Evolutionary conservation across 2,113 vertebrate genomes (phyloP).

Genomic region (Sander lucioperca): DNA sequence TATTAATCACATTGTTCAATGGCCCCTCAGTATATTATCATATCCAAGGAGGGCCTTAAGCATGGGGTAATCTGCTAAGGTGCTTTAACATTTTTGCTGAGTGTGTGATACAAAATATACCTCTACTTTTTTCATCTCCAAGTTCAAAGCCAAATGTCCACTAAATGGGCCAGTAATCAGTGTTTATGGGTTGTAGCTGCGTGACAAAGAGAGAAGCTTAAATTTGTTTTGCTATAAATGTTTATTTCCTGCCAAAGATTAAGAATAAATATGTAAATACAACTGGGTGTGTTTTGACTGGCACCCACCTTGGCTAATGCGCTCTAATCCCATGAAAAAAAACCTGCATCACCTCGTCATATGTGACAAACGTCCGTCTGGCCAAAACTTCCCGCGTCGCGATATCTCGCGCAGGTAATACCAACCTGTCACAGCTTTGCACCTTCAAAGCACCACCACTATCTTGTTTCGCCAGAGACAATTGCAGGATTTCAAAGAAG

Average conservation of each 20-base stretch:
- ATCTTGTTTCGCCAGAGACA: constrained; percentile 80
- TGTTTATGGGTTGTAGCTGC: constrained; percentile 31
- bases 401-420: constrained; percentile 58
- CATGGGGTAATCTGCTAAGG: constrained; percentile 53
- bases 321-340: constrained; percentile 72
- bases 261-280: constrained; percentile 54
- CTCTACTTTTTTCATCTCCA: constrained; percentile 30
- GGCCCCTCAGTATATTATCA: constrained; percentile 47
- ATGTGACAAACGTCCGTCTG: constrained; percentile 56
- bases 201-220: constrained; percentile 53
- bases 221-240: constrained; percentile 28
- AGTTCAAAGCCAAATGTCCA: constrained; percentile 62
- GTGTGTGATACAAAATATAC: constrained; percentile 42
- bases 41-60: constrained; percentile 47
- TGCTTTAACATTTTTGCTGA: constrained; percentile 58
- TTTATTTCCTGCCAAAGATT: constrained; percentile 70
- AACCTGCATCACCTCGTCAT: constrained; percentile 47
- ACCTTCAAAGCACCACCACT: constrained; percentile 73
- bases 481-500: constrained; percentile 74
- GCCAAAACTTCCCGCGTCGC: constrained; percentile 49
- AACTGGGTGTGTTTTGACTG: constrained; percentile 59
- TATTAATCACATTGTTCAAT: constrained; percentile 56
- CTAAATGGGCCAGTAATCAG: constrained; percentile 59
- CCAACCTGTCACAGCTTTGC: constrained; percentile 66
- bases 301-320: constrained; percentile 71